Percentiles rank a stretch among this genome's conserved stretches.
Evolutionary conservation across 2,888 invertebrate species (phyloP).

Genomic region (Leucophora obtusa): DNA sequence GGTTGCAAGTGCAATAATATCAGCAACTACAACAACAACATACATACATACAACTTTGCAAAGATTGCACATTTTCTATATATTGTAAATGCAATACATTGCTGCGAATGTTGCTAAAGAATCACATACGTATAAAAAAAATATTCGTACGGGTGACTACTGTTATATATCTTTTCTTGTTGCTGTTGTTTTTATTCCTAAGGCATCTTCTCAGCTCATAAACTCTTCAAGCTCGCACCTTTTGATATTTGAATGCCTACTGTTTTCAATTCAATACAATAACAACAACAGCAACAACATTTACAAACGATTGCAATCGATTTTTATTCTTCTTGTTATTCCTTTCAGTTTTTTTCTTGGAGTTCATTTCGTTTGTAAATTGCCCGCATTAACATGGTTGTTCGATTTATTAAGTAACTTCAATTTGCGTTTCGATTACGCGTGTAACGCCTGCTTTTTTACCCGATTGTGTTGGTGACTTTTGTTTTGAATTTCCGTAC

Average conservation of each 20-base stretch:
- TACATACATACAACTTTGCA: not conserved
- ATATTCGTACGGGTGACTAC: constrained; percentile 28
- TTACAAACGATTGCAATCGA: constrained; percentile 65
- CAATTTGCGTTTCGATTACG: constrained; percentile 76
- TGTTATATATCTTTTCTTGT: constrained; percentile 19
- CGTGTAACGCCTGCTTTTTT: constrained; percentile 68
- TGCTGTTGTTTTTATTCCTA: constrained; percentile 25
- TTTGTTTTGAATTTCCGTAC: constrained; percentile 11
- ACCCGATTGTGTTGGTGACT: constrained; percentile 45
- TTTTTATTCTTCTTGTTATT: constrained; percentile 58
- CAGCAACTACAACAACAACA: constrained; percentile 17
- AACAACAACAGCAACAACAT: constrained; percentile 66
- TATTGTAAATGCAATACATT: constrained; percentile 1
- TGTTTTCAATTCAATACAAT: constrained; percentile 65
- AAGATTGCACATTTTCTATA: constrained; percentile 12
- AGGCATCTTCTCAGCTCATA: constrained; percentile 70
- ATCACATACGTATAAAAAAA: constrained; percentile 26
- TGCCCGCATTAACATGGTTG: constrained; percentile 77
- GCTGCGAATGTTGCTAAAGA: constrained; percentile 11
- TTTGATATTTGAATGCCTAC: constrained; percentile 73
- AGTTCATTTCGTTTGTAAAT: constrained; percentile 74
- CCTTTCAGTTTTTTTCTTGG: constrained; percentile 64
- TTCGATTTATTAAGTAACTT: constrained; percentile 78
- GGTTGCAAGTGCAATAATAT: constrained; percentile 60
- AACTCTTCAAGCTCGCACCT: constrained; percentile 77